Evolutionary conservation across 2,113 vertebrate genomes (phyloP), one percentile per base, ranked within the genome.

Genomic region (Actinemys pallida): DNA sequence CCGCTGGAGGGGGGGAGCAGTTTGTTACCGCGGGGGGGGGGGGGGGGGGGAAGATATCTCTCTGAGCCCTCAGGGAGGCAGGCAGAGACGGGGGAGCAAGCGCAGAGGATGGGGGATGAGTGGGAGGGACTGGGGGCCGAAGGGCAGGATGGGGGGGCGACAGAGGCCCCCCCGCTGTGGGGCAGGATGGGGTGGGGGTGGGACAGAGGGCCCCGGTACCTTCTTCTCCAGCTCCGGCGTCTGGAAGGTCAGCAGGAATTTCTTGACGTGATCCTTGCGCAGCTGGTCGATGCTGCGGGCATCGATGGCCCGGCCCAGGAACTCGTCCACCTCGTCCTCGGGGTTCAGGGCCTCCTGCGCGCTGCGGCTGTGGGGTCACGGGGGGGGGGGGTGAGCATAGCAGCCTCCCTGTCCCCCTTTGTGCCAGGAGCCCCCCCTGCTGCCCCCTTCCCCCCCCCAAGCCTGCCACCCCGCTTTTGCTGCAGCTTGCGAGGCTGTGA

Each of bases 261-360:
- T 99, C 95, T 99, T 99, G 79, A 99, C 99, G 0, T 99, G 99
- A 96, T 99, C 99, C 98, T 99, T 99, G 83, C 99, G 98, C 50
- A 99, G 98, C 96, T 99, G 99, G 96, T 99, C 99, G 1, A 99
- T 99, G 97, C 99, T 99, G 76, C 99, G 99, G 49, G 99, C 99
- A 0, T 99, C 99, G 0, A 99, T 99, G 96, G 99, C 99, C 9
- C 99, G 98, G 39, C 99, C 99, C 96, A 99, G 97, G 97, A 99
- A 99, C 92, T 99, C 99, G 0, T 99, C 99, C 81, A 99, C 99
- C 96, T 99, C 99, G 0, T 99, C 99, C 97, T 99, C 99, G 0
- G 99, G 99, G 97, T 99, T 99, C 96, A 99, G 98, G 89, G 99
- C 98, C 95, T 99, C 99, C 98, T 99, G 99, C 65, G 98, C 98